These are phyloP conservation scores for Thysanoteuthis rhombus DNA, from an alignment of 2,888 invertebrate genomes.

Conservation along the genomic window DNA sequence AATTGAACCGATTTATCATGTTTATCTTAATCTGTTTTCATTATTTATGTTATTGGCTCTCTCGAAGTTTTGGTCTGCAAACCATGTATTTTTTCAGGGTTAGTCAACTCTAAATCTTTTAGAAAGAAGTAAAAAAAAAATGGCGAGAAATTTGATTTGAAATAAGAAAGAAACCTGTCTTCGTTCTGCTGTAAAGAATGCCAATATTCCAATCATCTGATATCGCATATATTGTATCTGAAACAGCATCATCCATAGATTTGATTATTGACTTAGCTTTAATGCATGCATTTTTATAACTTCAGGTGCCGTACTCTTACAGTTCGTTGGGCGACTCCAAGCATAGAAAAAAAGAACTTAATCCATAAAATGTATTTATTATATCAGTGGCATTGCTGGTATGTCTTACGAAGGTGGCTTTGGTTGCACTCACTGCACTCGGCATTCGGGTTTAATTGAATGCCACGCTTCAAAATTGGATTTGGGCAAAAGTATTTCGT, in stretches of 20 bases:
- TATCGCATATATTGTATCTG: neutral
- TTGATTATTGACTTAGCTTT: neutral
- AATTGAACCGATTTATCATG: too few relatives aligned
- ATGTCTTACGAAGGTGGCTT: neutral
- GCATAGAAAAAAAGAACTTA: neutral
- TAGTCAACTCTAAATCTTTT: too few relatives aligned
- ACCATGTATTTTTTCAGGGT: too few relatives aligned
- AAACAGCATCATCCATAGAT: neutral
- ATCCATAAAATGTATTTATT: neutral
- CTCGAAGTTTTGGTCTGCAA: too few relatives aligned
- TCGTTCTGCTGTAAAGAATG: too few relatives aligned
- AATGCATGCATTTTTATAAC: neutral
- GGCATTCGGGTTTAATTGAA: neutral
- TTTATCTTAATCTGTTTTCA: too few relatives aligned
- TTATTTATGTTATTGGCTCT: too few relatives aligned
- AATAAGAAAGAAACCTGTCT: too few relatives aligned
- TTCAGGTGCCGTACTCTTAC: neutral
- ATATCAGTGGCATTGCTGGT: neutral
- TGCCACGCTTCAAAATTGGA: too few relatives aligned
- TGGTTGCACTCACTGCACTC: neutral
- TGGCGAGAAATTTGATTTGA: too few relatives aligned
- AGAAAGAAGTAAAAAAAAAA: too few relatives aligned
- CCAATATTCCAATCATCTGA: neutral
- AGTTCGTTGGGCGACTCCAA: neutral
- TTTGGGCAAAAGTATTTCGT: too few relatives aligned